Conservation (phyloP, 2,113 vertebrate genomes). For the Hippopotamus amphibius region DNA sequence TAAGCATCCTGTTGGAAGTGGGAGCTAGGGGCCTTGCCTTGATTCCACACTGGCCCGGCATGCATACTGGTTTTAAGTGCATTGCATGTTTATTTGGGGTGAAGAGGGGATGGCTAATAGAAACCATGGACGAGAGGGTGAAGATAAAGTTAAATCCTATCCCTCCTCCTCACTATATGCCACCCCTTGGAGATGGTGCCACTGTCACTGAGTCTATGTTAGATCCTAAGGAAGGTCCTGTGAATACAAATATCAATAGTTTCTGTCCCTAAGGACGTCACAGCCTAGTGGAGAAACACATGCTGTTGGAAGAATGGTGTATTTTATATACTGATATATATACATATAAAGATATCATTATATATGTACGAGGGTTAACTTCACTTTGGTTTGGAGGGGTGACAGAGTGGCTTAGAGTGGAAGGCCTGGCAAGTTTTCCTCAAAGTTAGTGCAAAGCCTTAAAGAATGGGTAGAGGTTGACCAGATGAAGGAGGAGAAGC, state of each 20-base stretch:
- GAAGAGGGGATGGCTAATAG: neutral
- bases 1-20: neutral
- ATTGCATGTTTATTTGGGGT: neutral
- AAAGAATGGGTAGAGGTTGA: neutral
- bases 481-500: neutral
- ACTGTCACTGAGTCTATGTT: neutral
- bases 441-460: neutral
- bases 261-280: neutral
- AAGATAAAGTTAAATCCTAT: neutral
- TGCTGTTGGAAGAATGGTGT: neutral
- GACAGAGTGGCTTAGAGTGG: neutral
- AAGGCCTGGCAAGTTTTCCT: neutral
- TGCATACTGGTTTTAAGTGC: neutral
- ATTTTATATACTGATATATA: no score
- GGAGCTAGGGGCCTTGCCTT: neutral
- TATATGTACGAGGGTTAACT: neutral
- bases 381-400: neutral
- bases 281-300: neutral
- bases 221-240: neutral
- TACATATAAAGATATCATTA: neutral
- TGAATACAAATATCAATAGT: neutral
- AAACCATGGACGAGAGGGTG: neutral
- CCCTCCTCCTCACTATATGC: neutral
- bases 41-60: neutral
- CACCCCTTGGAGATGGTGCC: neutral